phyloP scores from a whole-genome alignment of 53 echinoderm and acorn worm genomes.

The Paracentrotus lividus region DNA sequence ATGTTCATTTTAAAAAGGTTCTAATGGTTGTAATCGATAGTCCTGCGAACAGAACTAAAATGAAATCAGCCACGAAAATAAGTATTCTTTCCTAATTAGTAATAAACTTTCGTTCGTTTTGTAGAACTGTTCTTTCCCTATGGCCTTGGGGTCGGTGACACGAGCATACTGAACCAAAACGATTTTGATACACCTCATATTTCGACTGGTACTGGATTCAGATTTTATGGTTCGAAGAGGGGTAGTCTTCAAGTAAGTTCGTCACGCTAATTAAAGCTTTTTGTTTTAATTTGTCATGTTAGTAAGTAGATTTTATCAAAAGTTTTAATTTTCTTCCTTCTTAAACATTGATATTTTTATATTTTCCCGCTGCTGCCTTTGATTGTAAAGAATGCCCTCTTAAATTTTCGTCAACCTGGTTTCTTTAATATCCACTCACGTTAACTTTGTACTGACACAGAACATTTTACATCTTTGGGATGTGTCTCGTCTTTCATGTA shows the following conservation, averaged over 20 bases:
- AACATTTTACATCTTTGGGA: not conserved
- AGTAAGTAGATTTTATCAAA: not conserved
- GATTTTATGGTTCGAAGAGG: not conserved
- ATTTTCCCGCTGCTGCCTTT: not conserved
- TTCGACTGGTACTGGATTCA: not conserved
- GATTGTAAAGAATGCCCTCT: not conserved
- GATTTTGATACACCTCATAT: conserved; percentile 18
- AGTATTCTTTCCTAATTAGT: not conserved
- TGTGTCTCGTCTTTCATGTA: not conserved
- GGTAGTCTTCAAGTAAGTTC: conserved; percentile 2
- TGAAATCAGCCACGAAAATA: not conserved
- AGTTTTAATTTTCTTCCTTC: too few species aligned
- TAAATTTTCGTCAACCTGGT: not conserved
- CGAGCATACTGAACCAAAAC: not conserved
- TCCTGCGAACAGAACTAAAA: not conserved
- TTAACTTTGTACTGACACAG: not conserved
- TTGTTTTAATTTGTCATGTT: not conserved
- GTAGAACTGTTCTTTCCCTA: not conserved
- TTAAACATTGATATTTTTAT: not conserved
- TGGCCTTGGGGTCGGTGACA: not conserved
- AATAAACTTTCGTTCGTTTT: not conserved
- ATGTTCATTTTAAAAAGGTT: not conserved
- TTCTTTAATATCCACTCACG: not conserved
- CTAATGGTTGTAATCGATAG: not conserved
- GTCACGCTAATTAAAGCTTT: not conserved